phyloP scores from a whole-genome alignment of 2,113 vertebrate species.

The Eonycteris spelaea region DNA sequence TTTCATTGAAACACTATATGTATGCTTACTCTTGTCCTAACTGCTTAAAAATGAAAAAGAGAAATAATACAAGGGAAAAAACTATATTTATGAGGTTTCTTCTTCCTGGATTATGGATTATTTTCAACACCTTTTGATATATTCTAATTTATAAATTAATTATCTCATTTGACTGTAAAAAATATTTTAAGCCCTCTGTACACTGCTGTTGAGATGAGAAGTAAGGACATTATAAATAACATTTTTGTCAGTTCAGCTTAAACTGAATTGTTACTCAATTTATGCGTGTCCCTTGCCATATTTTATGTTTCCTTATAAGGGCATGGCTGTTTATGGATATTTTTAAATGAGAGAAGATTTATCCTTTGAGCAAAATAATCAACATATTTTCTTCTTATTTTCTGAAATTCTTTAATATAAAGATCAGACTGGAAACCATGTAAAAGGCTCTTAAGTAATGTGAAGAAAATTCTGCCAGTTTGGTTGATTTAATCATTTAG shows the following conservation, averaged over 20 bases:
- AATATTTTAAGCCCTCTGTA: neutral
- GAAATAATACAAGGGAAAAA: neutral
- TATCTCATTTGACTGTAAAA: neutral
- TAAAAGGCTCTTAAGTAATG: neutral
- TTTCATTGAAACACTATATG: neutral
- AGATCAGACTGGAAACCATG: neutral
- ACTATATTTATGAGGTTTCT: neutral
- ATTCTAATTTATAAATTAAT: neutral
- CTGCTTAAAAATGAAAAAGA: neutral
- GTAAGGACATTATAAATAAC: neutral
- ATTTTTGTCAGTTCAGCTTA: slow-evolving; percentile 19
- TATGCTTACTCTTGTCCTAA: neutral
- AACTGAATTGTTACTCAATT: neutral
- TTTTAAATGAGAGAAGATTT: neutral
- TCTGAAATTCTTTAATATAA: neutral
- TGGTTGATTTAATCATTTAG: neutral
- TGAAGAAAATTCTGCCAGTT: neutral
- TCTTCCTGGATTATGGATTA: neutral
- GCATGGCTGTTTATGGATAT: neutral
- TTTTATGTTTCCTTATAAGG: neutral
- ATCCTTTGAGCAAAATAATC: neutral
- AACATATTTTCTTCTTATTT: neutral
- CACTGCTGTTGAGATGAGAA: neutral
- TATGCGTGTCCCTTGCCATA: neutral
- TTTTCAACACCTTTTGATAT: neutral